Evolutionary conservation across 2,113 vertebrate genomes (phyloP).

Genomic region (Tetraodon nigroviridis): DNA sequence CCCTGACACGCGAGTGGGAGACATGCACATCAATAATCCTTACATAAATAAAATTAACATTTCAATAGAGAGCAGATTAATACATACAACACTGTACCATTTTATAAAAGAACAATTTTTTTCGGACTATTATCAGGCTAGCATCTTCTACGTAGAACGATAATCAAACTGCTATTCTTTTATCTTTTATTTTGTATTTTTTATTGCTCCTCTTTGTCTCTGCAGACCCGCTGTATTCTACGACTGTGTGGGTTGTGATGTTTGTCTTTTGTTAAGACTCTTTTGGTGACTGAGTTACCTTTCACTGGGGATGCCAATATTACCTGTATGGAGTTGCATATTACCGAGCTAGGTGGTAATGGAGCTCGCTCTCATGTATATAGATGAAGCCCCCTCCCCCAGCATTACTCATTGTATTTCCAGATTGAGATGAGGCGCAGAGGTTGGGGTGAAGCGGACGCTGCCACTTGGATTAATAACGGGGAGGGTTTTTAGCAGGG

Average conservation of each 20-base stretch:
- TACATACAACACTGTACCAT: neutral
- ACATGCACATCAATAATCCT: conserved; percentile 14
- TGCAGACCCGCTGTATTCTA: neutral
- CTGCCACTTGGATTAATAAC: neutral
- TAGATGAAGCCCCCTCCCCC: neutral
- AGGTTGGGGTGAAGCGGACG: neutral
- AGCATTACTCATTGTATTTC: neutral
- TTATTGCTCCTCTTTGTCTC: too few species aligned
- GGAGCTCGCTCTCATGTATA: neutral
- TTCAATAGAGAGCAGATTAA: neutral
- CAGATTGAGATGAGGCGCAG: neutral
- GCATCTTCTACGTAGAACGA: neutral
- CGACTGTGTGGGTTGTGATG: neutral
- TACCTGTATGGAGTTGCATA: neutral
- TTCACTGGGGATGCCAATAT: neutral
- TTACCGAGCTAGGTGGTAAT: neutral
- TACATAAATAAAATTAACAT: neutral
- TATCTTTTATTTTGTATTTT: too few species aligned
- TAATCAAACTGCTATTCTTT: too few species aligned
- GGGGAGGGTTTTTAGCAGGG: neutral
- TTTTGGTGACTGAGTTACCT: neutral
- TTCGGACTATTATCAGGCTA: too few species aligned
- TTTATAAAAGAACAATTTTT: too few species aligned
- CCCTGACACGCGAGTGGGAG: conserved; percentile 39
- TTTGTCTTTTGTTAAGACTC: neutral